Evolutionary conservation across 2,888 invertebrate genomes (phyloP).

Genomic region (Embidobia sp.): DNA sequence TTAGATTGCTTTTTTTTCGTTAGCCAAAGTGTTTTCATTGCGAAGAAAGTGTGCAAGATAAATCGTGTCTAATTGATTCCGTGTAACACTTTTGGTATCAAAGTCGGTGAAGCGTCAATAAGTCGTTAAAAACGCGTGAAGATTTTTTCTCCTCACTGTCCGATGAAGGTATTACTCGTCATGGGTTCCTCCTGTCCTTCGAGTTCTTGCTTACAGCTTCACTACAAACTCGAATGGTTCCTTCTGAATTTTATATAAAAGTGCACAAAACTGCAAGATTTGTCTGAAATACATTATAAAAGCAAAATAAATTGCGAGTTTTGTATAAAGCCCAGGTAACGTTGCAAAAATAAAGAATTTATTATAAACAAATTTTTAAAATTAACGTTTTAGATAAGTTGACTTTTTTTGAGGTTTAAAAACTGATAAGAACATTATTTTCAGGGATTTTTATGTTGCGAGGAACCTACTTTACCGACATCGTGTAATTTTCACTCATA

Average conservation of each 20-base stretch:
- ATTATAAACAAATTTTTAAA: no score
- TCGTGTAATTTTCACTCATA: no score
- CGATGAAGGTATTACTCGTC: constrained; percentile 61
- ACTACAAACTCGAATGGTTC: constrained; percentile 64
- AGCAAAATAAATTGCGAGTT: no score
- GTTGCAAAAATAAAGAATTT: no score
- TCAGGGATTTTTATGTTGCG: no score
- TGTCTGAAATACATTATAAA: no score
- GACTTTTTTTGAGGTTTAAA: no score
- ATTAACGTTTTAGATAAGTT: no score
- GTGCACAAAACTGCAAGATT: no score
- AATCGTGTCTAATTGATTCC: constrained; percentile 59
- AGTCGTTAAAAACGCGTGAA: constrained; percentile 61
- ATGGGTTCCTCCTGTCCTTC: constrained; percentile 58
- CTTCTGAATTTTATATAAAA: constrained; percentile 44
- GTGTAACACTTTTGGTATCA: constrained; percentile 59
- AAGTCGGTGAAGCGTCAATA: constrained; percentile 62
- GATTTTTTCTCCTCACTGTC: constrained; percentile 41
- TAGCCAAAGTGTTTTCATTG: constrained; percentile 13
- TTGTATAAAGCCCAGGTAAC: no score
- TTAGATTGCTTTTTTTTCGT: constrained; percentile 21
- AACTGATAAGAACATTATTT: no score
- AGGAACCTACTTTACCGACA: no score
- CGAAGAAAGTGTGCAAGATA: constrained; percentile 35
- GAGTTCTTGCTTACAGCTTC: constrained; percentile 55